Evolutionary conservation across 1,140 invertebrate genomes (phyloP), one percentile per base, ranked within the genome.

Genomic region (Anadara kagoshimensis): DNA sequence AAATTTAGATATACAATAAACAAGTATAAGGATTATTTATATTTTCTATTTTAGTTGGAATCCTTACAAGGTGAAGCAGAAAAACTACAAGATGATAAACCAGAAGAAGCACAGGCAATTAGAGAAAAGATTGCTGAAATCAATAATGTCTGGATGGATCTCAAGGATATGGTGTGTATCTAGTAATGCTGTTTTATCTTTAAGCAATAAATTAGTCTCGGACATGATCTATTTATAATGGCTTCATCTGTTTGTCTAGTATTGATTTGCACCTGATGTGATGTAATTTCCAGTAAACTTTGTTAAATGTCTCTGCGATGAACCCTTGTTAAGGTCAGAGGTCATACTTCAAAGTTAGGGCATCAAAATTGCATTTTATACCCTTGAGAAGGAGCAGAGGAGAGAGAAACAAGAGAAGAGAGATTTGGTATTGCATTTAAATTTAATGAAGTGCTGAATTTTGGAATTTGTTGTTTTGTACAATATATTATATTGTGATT

Each of bases 31-130:
- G 7, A 36, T 36, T 36, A 18, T n/a, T n/a, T 51, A 8, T 47
- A 7, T 69, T 54, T 45, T 51, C 11, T 7, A 54, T 75, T 80
- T 53, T 62, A 86, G 90, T 91, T 99, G 56, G 95, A 97, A 73
- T 94, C 96, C 18, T 89, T 99, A 68, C 96, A 98, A 86, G 93
- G 93, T 79, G 98, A 99, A 89, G 97, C 98, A 4, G 93, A 94
- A 66, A 92, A 93, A 66, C 97, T 99, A 87, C 94, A 97, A 83
- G 92, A 92, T 47, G 95, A 98, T 71, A 97, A 99, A 90, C 97
- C 98, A 2, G 97, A 99, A 85, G 98, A 99, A 89, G 97, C 97
- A 20, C 93, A 93, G 49, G 91, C 96, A 45, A 98, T 99, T 75
- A 92, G 95, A 59, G 96, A 99, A 78, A 93, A 97, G 78, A 94